Conservation (phyloP, 2,888 invertebrate genomes). For the Phalangium opilio region DNA sequence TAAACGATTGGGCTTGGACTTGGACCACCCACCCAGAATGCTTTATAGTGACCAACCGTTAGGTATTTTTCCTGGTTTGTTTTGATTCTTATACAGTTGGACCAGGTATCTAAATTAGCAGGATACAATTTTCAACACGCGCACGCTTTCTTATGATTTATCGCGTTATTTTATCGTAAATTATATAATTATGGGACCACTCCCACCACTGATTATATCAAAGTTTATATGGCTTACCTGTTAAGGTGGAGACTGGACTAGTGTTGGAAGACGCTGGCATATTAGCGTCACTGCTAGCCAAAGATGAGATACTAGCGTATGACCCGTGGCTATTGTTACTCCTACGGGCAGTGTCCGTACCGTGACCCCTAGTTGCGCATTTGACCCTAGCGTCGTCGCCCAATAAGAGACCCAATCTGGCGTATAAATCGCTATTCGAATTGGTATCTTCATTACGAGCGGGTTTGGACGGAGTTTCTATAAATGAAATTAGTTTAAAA, state of each 20-base stretch:
- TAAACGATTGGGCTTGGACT: too few relatives aligned
- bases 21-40: too few relatives aligned
- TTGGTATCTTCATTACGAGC: constrained; percentile 25
- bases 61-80: too few relatives aligned
- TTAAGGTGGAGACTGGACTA: constrained; percentile 75
- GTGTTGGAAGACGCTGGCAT: constrained; percentile 64
- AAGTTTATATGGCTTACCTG: constrained; percentile 36
- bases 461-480: constrained; percentile 47
- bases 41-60: too few relatives aligned
- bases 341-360: constrained; percentile 6
- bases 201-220: too few relatives aligned
- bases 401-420: constrained; percentile 61
- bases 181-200: too few relatives aligned
- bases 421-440: constrained; percentile 62
- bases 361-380: constrained; percentile 20
- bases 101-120: too few relatives aligned
- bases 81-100: too few relatives aligned
- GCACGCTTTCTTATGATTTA: too few relatives aligned
- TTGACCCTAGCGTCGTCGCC: constrained; percentile 43
- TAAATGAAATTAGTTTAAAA: constrained; percentile 38
- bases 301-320: constrained; percentile 38
- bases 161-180: too few relatives aligned
- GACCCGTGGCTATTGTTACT: constrained; percentile 25
- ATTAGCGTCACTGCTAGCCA: constrained; percentile 42
- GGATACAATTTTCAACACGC: too few relatives aligned